Evolutionary conservation across 37 sponge, comb jelly and placozoan genomes (phyloP).

Genomic region (Spongilla lacustris): DNA sequence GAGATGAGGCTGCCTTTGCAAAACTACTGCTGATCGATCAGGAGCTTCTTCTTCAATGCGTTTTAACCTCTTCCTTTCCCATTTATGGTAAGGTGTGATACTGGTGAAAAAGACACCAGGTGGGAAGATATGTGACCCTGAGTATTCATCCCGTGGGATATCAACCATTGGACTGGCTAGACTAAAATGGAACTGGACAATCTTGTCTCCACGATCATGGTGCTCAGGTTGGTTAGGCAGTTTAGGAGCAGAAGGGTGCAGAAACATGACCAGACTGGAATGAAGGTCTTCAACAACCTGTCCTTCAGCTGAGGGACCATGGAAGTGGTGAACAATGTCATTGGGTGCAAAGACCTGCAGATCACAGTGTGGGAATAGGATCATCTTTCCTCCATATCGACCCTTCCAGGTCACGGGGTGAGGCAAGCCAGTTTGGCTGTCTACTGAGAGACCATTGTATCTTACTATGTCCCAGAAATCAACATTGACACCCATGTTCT

Average conservation of each 20-base stretch:
- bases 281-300: constrained; percentile 31
- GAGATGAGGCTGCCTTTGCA: constrained; percentile 23
- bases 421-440: constrained; percentile 37
- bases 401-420: constrained; percentile 77
- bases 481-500: constrained; percentile 56
- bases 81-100: constrained; percentile 30
- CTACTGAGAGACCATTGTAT: constrained; percentile 71
- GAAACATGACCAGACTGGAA: constrained; percentile 59
- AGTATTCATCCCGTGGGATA: constrained; percentile 45
- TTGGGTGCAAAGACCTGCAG: constrained; percentile 23
- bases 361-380: constrained; percentile 75
- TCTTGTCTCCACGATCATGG: constrained; percentile 45
- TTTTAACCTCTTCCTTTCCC: constrained; percentile 66
- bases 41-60: constrained; percentile 59
- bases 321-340: constrained; percentile 72
- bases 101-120: constrained; percentile 30
- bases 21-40: constrained; percentile 23
- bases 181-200: constrained; percentile 45
- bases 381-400: constrained; percentile 55
- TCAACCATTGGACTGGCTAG: constrained; percentile 21
- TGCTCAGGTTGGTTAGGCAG: not conserved
- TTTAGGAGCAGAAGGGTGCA: constrained; percentile 12
- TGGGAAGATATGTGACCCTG: constrained; percentile 48
- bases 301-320: constrained; percentile 29
- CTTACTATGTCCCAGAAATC: constrained; percentile 82